These are phyloP conservation scores for Xanthia icteritia DNA, from an alignment of 2,888 invertebrate species.

Conservation along the genomic window DNA sequence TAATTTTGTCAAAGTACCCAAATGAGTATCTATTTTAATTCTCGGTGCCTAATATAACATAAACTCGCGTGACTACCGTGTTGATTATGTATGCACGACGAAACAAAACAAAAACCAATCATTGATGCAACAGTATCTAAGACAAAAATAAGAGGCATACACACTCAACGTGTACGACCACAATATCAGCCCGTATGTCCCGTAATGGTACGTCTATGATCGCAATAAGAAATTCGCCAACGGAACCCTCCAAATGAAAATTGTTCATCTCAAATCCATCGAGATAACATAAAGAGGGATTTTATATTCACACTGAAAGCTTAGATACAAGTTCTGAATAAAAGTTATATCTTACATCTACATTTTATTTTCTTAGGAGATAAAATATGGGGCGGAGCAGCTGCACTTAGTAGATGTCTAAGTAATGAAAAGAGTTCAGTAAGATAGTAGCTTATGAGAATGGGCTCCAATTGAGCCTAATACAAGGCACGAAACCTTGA, in stretches of 20 bases:
- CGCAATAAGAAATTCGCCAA: slow-evolving; percentile 72
- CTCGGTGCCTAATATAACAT: too few species aligned
- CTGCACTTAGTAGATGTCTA: slow-evolving; percentile 31
- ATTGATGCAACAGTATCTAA: background rate
- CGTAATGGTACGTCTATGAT: slow-evolving; percentile 63
- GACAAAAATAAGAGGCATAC: background rate
- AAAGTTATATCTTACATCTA: slow-evolving; percentile 46
- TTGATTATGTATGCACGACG: too few species aligned
- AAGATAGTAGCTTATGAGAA: background rate
- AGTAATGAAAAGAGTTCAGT: slow-evolving; percentile 23
- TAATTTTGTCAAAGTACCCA: background rate
- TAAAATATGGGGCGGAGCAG: slow-evolving; percentile 44
- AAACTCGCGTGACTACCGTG: too few species aligned
- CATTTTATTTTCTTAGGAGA: slow-evolving; percentile 42
- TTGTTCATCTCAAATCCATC: slow-evolving; percentile 63
- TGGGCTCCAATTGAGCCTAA: background rate
- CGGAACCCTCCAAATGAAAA: slow-evolving; percentile 72
- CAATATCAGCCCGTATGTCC: slow-evolving; percentile 53
- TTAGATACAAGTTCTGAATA: slow-evolving; percentile 46
- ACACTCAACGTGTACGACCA: background rate
- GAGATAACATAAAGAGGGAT: slow-evolving; percentile 55
- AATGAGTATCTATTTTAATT: too few species aligned
- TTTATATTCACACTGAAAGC: slow-evolving; percentile 51
- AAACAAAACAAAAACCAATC: background rate
- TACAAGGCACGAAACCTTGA: background rate